Evolutionary conservation across 2,113 vertebrate species (phyloP), one percentile per base, ranked within the genome.

Genomic region (Engystomops pustulosus): DNA sequence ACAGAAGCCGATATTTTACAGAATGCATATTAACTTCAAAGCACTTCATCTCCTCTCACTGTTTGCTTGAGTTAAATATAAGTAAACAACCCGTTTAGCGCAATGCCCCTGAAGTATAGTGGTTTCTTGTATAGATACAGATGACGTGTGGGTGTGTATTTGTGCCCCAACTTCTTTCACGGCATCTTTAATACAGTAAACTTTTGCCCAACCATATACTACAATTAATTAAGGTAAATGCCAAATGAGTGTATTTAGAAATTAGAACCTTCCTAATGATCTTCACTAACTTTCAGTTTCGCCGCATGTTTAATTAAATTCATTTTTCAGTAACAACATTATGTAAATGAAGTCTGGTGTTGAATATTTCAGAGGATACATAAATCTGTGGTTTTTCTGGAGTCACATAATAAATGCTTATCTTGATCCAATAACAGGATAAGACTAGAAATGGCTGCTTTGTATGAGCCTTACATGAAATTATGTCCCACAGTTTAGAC

Each of bases 241-340:
- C 65, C 67, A 71, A 81, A 81, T 71, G 67, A 81, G 65, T 71
- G 79, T 81, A 71, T 81, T 81, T 81, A 70, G 79, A 81, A 81
- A 81, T 81, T 81, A 81, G 44, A 81, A 38, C 49, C 65, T 81
- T 81, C 79, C 79, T 81, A 81, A 81, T 81, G 79, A 81, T 81
- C 67, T 41, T 81, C 47, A 71, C 30, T 81, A 81, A 81, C 79
- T 81, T 81, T 81, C 49, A 81, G 18, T 81, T 81, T 70, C 34
- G 71, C 47, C 14, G 79, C 62, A 81, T 81, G 67, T 81, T 71
- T 81, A 81, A 81, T 81, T 81, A 81, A 81, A 71, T 70, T 81
- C 79, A 55, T 81, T 81, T 70, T 81, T 81, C 79, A 81, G 65
- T 81, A 81, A 81, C 79, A 71, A 41, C 79, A 81, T 81, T 81